Evolutionary conservation across 2,797 vertebrate genomes (phyloP), one percentile per base, ranked within the genome.

Genomic region (Aulostomus chinensis): DNA sequence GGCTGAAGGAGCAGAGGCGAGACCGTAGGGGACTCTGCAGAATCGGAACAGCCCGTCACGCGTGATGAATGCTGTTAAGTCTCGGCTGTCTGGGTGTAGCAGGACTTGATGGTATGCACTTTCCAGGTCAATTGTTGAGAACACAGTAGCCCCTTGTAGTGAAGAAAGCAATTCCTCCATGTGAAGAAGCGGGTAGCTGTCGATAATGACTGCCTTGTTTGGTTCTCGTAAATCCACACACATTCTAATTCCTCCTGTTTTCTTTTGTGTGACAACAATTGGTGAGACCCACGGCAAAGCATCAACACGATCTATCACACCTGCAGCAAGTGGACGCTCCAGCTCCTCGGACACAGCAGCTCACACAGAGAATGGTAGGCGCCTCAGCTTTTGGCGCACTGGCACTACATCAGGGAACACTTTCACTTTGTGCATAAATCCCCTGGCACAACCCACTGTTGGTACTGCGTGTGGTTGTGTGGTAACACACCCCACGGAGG

Each of bases 101-200:
- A 42, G 58, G 9, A 72, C 2, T 15, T 72, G 51, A 16, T 39
- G 13, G 10, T 54, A 58, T 7, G 25, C 33, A 33, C 39, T 65
- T 11, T 18, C 41, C 9, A 66, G 16, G 11, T 61, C 13, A 0
- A 49, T 54, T 7, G 37, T 45, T 35, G 54, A 64, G 7, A 52
- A 61, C 14, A 54, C 51, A 12, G 7, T 51, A 34, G 52, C 70
- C 20, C 21, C 38, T 12, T 43, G 14, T 1, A 69, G 2, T 6
- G 34, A 32, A 13, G 28, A 2, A 8, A 67, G 45, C 3, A 62
- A 10, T 26, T 66, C 49, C 7, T 73, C 65, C 1, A 47, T 18
- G 9, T 55, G 53, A 36, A 50, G 37, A 1, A 63, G 2, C 1
- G 41, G 55, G 40, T 59, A 36, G 5, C 25, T 45, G 33, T 53